Conservation (phyloP, 2,113 vertebrate genomes). For the Scopus umbretta region DNA sequence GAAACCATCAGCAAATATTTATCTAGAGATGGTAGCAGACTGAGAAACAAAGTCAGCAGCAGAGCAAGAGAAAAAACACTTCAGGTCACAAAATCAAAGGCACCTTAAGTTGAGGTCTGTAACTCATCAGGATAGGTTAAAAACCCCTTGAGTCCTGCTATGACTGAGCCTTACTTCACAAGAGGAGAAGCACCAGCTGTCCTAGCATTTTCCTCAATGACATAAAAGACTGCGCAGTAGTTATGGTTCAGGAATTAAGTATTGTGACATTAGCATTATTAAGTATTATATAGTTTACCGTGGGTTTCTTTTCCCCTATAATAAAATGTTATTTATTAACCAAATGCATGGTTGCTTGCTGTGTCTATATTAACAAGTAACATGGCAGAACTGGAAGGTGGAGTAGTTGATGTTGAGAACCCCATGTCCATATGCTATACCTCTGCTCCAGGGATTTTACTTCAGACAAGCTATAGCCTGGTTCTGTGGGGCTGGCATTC, state of each 20-base stretch:
- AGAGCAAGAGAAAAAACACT: background rate
- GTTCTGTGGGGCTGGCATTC: background rate
- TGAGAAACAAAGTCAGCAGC: background rate
- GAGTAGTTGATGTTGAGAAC: background rate
- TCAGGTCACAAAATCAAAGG: background rate
- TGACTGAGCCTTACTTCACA: background rate
- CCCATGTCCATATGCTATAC: too few species aligned
- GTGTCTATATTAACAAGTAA: background rate
- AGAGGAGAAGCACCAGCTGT: background rate
- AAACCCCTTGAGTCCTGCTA: background rate
- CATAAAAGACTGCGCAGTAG: background rate
- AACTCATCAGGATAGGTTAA: background rate
- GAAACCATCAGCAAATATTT: background rate
- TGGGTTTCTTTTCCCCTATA: background rate
- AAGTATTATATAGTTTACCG: background rate
- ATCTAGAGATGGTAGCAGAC: background rate
- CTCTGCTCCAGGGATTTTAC: background rate
- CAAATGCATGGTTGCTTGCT: background rate
- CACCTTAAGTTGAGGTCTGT: background rate
- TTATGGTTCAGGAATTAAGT: background rate
- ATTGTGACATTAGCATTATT: too few species aligned
- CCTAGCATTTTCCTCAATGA: background rate
- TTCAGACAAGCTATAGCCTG: background rate
- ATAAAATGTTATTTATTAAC: background rate
- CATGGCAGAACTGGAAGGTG: background rate